Conservation (phyloP, 2,888 invertebrate genomes). For the Ypsolopha scabrella region DNA sequence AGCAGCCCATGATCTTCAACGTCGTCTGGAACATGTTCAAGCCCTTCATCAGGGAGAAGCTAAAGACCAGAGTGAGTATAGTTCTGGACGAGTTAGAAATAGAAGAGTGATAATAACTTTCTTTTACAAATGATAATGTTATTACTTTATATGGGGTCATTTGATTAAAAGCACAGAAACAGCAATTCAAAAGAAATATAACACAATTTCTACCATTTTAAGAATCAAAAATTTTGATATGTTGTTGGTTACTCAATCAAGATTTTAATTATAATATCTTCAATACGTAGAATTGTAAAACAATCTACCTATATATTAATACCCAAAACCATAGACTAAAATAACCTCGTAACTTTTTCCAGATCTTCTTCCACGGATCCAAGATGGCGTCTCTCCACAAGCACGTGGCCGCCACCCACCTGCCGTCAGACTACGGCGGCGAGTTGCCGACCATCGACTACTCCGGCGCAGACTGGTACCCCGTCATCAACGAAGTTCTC, state of each 20-base stretch:
- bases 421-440: slow-evolving; percentile 85
- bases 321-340: too few species aligned
- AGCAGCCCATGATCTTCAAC: slow-evolving; percentile 86
- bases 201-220: too few species aligned
- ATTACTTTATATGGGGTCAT: too few species aligned
- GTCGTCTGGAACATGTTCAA: slow-evolving; percentile 89
- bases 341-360: slow-evolving; percentile 18
- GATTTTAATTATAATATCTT: too few species aligned
- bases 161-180: too few species aligned
- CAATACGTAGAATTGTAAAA: too few species aligned
- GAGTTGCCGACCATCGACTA: slow-evolving; percentile 80
- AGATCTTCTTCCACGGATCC: slow-evolving; percentile 87
- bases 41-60: slow-evolving; percentile 83
- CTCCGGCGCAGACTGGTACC: slow-evolving; percentile 82
- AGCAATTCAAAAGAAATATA: too few species aligned
- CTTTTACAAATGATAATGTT: background rate
- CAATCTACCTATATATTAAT: too few species aligned
- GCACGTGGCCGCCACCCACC: slow-evolving; percentile 73
- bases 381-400: slow-evolving; percentile 85
- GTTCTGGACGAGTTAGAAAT: background rate
- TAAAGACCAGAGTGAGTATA: slow-evolving; percentile 79
- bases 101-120: background rate
- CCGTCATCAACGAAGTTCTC: slow-evolving; percentile 72
- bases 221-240: too few species aligned
- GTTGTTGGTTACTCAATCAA: too few species aligned